Evolutionary conservation across 2,797 vertebrate genomes (phyloP), one percentile per base, ranked within the genome.

Genomic region (Coendou prehensilis): DNA sequence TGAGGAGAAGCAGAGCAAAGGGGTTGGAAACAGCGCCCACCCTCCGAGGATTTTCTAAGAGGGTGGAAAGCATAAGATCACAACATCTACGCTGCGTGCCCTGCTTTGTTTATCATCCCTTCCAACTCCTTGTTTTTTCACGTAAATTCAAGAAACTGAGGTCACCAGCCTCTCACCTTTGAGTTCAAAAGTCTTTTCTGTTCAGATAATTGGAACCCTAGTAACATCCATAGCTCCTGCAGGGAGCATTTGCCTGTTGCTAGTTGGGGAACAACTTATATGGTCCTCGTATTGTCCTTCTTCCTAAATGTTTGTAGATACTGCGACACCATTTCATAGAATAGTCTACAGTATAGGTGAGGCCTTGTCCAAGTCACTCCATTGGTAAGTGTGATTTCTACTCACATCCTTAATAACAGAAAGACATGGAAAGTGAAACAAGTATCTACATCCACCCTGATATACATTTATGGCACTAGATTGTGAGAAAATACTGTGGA

Each of bases 31-130:
- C 23, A 75, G 41, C 41, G 2, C 41, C 23, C 3, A 4, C n/a
- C 4, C 9, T 41, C n/a, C 0, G 22, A 2, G 9, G 30, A n/a
- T n/a, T 56, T 76, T 63, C 30, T 5, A 18, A 37, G 81, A 64
- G 88, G 28, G 9, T 33, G 64, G 47, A 54, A 45, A 15, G 3
- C 15, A 22, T 8, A 69, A 13, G 56, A 50, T 26, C 69, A 10
- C 50, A 45, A 2, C 41, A 1, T 0, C 45, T 10, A 3, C 54
- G 56, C 57, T 41, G 52, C n/a, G 2, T 14, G 0, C 0, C 45
- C 45, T 22, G 11, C 47, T 63, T 67, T 6, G 37, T 23, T 26
- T 30, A 18, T 61, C 23, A 18, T 57, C 41, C 33, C 45, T 3
- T 33, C 0, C 30, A n/a, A n/a, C 30, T 83, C 23, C 26, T 67